Evolutionary conservation across 2,797 vertebrate species (phyloP), one percentile per base, ranked within the genome.

Genomic region (Pangasius krempfi): DNA sequence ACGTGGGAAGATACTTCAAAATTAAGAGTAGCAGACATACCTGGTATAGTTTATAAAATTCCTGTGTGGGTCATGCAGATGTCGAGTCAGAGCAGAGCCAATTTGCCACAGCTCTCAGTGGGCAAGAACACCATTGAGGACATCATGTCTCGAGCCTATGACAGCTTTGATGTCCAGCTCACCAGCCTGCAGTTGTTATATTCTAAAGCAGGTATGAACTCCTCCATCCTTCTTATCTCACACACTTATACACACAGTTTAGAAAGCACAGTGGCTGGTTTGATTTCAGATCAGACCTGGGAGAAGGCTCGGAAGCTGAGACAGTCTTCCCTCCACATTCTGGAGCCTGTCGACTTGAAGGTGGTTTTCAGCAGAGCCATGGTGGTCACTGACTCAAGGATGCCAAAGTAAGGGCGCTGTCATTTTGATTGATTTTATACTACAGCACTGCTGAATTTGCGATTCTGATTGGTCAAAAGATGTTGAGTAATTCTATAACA

Each of bases 111-210:
- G 92, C 94, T 99, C 81, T 97, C 96, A 33, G 93, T 92, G 70
- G 92, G 92, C 86, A 95, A 95, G 89, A 96, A 95, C 89, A 97
- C 95, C 84, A 96, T 98, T 87, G 97, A 99, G 95, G 98, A 98
- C 92, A 98, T 99, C 94, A 99, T 98, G 97, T 97, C 95, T 86
- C 96, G 97, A 95, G 99, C 99, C 27, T 99, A 99, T 50, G 99
- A 99, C 92, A 96, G 95, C 90, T 99, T 98, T 91, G 98, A 99
- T 86, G 58, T 99, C 80, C 97, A 99, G 13, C 98, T 99, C 50
- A 98, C 95, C 93, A 99, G 95, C 91, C 96, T 99, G 93, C 99
- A 99, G 92, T 95, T 99, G 81, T 95, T 99, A 50, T 99, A 97
- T 75, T 98, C 97, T 91, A 91, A 89, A 90, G 85, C 92, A 88